phyloP scores from a whole-genome alignment of 30 jellyfish, hydroid and myxozoan species.

The Haliclystus octoradiatus region DNA sequence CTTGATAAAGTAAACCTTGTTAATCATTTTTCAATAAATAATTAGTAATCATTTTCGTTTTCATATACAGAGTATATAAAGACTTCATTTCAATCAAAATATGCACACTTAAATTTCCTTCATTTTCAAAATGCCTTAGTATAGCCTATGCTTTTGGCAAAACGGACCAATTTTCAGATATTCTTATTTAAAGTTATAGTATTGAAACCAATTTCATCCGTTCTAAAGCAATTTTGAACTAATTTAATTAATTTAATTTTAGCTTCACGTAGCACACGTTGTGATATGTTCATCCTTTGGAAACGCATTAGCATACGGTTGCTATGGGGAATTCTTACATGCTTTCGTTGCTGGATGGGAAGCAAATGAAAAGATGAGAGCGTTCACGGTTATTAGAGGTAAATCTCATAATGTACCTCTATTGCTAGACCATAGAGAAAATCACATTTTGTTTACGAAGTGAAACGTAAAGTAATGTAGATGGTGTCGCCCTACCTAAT shows the following conservation, averaged over 20 bases:
- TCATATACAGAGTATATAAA: not conserved
- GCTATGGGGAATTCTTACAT: conserved; percentile 87
- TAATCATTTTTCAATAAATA: not conserved
- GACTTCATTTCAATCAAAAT: not conserved
- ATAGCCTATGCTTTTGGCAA: no score
- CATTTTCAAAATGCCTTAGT: no score
- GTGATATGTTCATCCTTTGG: conserved; percentile 81
- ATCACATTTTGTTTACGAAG: no score
- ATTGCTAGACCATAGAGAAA: no score
- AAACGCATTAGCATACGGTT: conserved; percentile 84
- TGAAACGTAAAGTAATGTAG: no score
- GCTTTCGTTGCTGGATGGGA: conserved; percentile 99
- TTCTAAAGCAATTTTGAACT: not conserved
- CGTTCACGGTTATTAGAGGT: conserved; percentile 89
- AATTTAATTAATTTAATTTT: not conserved
- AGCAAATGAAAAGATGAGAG: conserved; percentile 73
- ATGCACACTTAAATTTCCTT: not conserved
- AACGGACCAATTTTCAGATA: not conserved
- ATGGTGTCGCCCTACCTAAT: no score
- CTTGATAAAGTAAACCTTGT: conserved; percentile 75
- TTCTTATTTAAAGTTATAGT: no score
- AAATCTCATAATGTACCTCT: no score
- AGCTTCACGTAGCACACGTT: conserved; percentile 92
- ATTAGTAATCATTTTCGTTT: not conserved
- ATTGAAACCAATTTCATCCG: no score